These are phyloP conservation scores for Ennomos erosarius DNA, from an alignment of 2,888 invertebrate genomes.

Conservation along the genomic window DNA sequence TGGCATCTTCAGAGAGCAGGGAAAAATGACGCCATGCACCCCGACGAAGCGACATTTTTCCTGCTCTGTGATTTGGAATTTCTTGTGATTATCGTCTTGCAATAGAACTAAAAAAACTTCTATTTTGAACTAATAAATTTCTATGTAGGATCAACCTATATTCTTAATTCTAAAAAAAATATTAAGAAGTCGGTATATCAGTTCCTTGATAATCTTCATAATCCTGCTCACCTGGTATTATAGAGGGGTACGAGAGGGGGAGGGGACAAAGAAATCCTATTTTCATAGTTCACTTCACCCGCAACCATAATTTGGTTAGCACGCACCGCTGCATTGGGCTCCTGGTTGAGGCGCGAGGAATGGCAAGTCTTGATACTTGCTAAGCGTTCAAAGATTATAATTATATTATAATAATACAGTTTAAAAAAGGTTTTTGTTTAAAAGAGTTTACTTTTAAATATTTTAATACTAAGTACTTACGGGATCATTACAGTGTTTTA, in stretches of 20 bases:
- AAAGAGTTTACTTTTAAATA: no score
- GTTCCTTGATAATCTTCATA: conserved; percentile 74
- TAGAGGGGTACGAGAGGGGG: conserved; percentile 40
- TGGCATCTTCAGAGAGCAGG: no score
- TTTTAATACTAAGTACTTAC: no score
- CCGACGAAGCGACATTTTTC: no score
- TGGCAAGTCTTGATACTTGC: conserved; percentile 61
- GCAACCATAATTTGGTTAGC: conserved; percentile 79
- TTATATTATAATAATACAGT: no score
- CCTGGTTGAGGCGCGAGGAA: conserved; percentile 55
- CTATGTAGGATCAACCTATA: no score
- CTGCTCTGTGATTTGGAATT: no score
- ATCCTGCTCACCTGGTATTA: conserved; percentile 68
- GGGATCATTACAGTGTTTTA: neutral
- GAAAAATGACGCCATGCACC: no score
- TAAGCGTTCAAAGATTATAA: neutral
- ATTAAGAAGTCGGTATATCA: conserved; percentile 56
- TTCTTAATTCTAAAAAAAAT: conserved; percentile 8
- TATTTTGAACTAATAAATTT: no score
- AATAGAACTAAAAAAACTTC: no score
- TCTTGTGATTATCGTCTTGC: no score
- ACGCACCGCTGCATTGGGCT: conserved; percentile 78
- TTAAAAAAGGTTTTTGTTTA: no score
- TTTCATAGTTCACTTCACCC: conserved; percentile 84
- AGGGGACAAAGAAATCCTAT: conserved; percentile 79